Base-by-base conservation (phyloP, 2,113 vertebrate genomes). In the Hyla sarda region DNA sequence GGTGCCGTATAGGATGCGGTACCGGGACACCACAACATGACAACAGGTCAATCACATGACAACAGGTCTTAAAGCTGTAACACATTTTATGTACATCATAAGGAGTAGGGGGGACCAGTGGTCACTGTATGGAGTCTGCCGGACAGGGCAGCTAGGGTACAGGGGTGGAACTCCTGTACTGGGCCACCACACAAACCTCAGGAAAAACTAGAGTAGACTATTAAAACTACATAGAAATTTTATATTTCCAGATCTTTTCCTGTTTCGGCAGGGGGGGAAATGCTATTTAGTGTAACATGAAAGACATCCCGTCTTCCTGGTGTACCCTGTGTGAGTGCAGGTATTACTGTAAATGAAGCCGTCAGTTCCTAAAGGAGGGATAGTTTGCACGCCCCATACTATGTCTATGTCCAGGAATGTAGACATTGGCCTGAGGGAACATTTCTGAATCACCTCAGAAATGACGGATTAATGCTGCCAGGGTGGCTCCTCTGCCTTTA, bases 401-500 rank as follows among this genome's bases (percentile, higher is more conserved):
- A n/a, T n/a, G 41, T 62, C 19, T 28, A 25, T 25, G 41, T 65
- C 45, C 48, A 32, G n/a, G 48, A 52, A 32, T 34, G 19, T 77
- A 77, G 74, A 52, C 47, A 32, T 32, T 25, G 73, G 4, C 16
- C 1, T 5, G 1, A n/a, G 1, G 25, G 23, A 48, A 25, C 16
- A 32, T 19, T 69, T 23, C 19, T 71, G 67, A 71, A 23, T 71
- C 50, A 77, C 32, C 74, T 54, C 48, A 4, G n/a, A 77, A 28
- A 0, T 1, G 10, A 21, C 21, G 30, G 25, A 25, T 50, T 30
- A 50, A 3, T 25, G 48, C 47, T 60, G 34, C 92, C 95, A 94
- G 92, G 93, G 93, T 92, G 91, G 81, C 90, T 94, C 93, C 92
- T 93, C 91, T 0, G 45, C 82, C 56, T 81, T 74, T 84, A 73